Evolutionary conservation across 1,140 invertebrate species (phyloP), one percentile per base, ranked within the genome.

Genomic region (Philotrypesis tridentata): DNA sequence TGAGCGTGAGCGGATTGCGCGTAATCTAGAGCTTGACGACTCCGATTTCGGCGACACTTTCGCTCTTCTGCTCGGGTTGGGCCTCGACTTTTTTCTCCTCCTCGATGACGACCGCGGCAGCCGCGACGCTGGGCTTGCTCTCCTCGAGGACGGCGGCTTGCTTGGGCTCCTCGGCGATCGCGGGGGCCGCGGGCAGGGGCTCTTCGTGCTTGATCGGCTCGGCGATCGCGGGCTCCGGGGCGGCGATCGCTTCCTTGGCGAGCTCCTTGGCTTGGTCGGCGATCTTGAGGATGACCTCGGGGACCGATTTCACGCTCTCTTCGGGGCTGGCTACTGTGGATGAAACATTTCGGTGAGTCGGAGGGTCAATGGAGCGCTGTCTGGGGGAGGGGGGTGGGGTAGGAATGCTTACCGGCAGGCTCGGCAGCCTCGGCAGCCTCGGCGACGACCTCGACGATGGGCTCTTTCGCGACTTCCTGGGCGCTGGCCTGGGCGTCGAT

Each of bases 261-360:
- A 85, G 60, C 27, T 88, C 85, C 3, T 87, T 87, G 21, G 80
- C 73, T 14, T 82, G 76, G 6, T 90, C 88, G 11, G 90, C 88
- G 67, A 89, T 87, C 8, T 90, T 91, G 60, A 93, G 81, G 29
- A 93, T 92, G 0, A 92, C 81, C 86, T 93, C 91, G 0, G 91
- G 90, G 12, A 93, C 88, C 25, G 88, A 84, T 78, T 89, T 79
- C 17, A 68, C 84, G 7, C 88, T 86, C 29, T 79, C 71, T 33
- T 40, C 60, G 60, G 88, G 88, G 6, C 55, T 72, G 17, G 78
- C 77, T 71, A 37, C 79, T 79, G 78, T 70, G 37, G 70, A 70
- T 70, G n/a, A 3, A 55, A 21, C 55, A 27, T 70, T 12, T 9
- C 8, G 61, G 25, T 65, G 27, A 11, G 5, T 70, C 29, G 17